phyloP scores from a whole-genome alignment of 2,797 vertebrate species.

The Lophius americanus region DNA sequence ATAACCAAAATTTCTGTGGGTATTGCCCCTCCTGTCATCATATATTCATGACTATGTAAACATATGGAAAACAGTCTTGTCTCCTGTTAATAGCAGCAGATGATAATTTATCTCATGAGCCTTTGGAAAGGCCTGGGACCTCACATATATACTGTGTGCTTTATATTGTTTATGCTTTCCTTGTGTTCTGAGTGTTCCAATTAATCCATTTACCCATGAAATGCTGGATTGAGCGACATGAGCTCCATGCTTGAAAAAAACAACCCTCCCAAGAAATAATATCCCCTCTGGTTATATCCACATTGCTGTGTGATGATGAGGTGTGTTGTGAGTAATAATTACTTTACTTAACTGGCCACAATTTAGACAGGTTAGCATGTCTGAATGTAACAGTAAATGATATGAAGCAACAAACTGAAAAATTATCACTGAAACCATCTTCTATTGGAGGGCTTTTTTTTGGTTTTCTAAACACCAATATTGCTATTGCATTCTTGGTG shows the following conservation, averaged over 20 bases:
- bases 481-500: neutral
- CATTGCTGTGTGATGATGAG: conserved; percentile 34
- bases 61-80: conserved; percentile 23
- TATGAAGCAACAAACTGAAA: conserved; percentile 21
- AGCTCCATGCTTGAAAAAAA: conserved; percentile 6
- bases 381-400: neutral
- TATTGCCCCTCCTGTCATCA: conserved; percentile 23
- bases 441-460: neutral
- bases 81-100: conserved; percentile 16
- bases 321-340: conserved; percentile 5
- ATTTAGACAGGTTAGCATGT: conserved; percentile 20
- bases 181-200: conserved; percentile 4
- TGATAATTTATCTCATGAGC: conserved; percentile 3
- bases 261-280: conserved; percentile 1
- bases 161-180: neutral
- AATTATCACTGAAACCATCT: neutral
- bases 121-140: neutral
- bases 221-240: conserved; percentile 5
- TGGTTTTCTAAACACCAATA: neutral
- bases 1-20: conserved; percentile 20
- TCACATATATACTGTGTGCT: neutral
- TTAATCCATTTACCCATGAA: conserved; percentile 7
- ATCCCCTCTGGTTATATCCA: conserved; percentile 15
- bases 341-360: conserved; percentile 29
- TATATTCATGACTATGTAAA: conserved; percentile 31